Evolutionary conservation across 2,797 vertebrate genomes (phyloP).

Genomic region (Danio choprae): DNA sequence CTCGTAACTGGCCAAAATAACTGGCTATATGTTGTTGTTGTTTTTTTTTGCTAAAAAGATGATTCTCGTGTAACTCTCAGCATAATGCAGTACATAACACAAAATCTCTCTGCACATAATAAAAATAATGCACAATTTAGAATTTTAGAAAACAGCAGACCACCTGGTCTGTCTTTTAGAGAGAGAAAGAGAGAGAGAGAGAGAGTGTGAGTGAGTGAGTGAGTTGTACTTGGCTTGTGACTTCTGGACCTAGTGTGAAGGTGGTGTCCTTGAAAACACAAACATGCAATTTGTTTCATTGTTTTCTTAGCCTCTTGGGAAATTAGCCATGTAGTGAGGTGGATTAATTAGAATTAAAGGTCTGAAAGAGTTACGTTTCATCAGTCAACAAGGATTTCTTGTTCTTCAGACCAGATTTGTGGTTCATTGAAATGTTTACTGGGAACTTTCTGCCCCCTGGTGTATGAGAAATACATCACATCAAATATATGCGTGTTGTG

Average conservation of each 20-base stretch:
- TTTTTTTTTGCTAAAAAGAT: too few relatives aligned
- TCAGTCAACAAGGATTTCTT: background rate
- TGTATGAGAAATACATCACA: constrained; percentile 37
- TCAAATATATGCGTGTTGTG: too few relatives aligned
- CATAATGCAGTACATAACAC: too few relatives aligned
- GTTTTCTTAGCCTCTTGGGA: background rate
- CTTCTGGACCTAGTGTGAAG: background rate
- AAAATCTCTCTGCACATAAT: background rate
- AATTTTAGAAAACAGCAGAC: background rate
- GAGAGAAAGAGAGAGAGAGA: too few relatives aligned
- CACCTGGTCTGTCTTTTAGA: background rate
- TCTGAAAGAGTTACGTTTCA: background rate
- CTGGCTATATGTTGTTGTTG: too few relatives aligned
- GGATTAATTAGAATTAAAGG: constrained; percentile 1
- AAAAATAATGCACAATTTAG: background rate
- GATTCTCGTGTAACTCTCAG: too few relatives aligned
- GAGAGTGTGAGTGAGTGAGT: too few relatives aligned
- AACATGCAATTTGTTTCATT: background rate
- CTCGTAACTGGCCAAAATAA: background rate
- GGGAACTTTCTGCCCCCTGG: constrained; percentile 53
- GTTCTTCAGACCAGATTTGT: background rate
- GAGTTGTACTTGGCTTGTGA: background rate
- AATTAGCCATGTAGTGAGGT: background rate
- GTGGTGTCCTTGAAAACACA: background rate
- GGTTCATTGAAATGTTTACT: background rate